Conservation (phyloP, 2,113 vertebrate genomes). For the Promerops cafer region DNA sequence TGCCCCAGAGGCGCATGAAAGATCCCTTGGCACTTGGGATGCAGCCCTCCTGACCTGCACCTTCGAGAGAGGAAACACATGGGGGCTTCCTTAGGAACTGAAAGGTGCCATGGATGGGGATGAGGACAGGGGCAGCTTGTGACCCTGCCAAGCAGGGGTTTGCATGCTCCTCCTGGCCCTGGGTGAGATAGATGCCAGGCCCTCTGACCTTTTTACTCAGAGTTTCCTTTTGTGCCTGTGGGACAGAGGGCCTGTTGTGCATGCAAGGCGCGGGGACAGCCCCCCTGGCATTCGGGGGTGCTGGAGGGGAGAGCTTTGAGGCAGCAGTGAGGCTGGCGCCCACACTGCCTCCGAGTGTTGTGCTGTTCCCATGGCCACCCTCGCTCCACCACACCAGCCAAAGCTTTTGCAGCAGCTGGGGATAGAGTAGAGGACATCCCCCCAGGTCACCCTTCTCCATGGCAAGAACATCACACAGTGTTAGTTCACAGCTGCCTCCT, state of each 20-base stretch:
- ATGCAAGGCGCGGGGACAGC: rapidly evolving
- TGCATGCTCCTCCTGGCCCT: not conserved
- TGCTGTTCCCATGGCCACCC: not conserved
- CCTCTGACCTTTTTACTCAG: conserved; percentile 17
- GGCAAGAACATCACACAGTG: not conserved
- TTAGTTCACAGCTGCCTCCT: not conserved
- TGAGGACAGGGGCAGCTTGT: not conserved
- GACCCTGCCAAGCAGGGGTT: not conserved
- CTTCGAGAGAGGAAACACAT: not conserved
- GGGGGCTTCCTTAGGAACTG: not conserved
- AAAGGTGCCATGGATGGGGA: not conserved
- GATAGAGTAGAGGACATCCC: not conserved
- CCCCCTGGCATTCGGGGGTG: not conserved
- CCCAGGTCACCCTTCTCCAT: not conserved
- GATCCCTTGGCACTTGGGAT: not conserved
- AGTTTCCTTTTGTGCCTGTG: conserved; percentile 4
- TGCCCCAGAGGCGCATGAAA: not conserved
- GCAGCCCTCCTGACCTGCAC: not conserved
- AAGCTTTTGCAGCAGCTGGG: not conserved
- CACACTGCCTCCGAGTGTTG: rapidly evolving
- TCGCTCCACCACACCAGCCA: rapidly evolving
- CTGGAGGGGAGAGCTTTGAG: not conserved
- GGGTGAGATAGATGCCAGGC: not conserved
- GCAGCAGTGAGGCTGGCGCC: not conserved
- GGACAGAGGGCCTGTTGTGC: conserved; percentile 40